A percentile compares a stretch with the other conserved stretches of the same genome.
phyloP scores from a whole-genome alignment of 2,113 vertebrate genomes.

The Eublepharis macularius region DNA sequence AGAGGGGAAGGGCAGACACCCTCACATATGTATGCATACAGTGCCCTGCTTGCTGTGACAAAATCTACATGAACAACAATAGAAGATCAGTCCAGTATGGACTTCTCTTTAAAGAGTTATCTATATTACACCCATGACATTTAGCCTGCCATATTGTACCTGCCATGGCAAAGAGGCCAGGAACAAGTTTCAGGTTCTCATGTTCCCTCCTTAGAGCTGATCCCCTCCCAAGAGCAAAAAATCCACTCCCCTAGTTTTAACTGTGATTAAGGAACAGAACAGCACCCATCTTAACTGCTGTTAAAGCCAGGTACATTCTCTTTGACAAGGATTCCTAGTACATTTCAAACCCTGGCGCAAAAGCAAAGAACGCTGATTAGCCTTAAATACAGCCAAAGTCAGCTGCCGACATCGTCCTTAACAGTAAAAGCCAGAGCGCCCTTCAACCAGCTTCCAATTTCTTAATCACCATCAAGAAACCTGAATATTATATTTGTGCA shows the following conservation, averaged over 20 bases:
- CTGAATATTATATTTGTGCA: no score
- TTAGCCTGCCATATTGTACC: neutral
- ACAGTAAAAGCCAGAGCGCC: neutral
- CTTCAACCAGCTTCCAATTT: no score
- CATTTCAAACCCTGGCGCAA: neutral
- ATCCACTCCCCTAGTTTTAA: neutral
- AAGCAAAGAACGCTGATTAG: neutral
- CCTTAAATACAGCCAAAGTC: neutral
- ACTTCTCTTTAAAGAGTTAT: neutral
- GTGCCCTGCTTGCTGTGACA: no score
- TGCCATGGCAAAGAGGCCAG: no score
- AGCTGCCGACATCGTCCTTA: neutral
- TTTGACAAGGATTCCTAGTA: neutral
- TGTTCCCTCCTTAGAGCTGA: no score
- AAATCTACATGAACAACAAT: neutral
- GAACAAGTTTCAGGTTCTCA: no score
- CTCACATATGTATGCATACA: no score
- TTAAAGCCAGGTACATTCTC: neutral
- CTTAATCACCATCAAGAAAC: no score
- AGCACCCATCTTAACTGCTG: no score
- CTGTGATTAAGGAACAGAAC: neutral
- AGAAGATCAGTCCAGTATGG: neutral
- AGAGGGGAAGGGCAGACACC: no score
- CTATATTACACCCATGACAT: neutral
- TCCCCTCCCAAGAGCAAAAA: no score